phyloP scores from a whole-genome alignment of 2,888 invertebrate species.

The Leptopilina myrica region DNA sequence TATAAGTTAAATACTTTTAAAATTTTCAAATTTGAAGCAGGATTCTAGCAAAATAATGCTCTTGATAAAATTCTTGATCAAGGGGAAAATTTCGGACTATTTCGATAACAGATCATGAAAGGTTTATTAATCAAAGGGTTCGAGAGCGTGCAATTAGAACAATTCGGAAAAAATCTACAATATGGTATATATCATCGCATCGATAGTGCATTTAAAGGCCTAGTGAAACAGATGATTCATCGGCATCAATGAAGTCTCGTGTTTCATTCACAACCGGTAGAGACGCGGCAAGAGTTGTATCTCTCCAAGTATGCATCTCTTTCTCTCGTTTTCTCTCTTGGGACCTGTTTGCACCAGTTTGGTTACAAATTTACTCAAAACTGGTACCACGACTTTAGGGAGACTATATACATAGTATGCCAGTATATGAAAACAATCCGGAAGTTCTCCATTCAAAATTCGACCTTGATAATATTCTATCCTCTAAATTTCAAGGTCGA shows the following conservation, averaged over 20 bases:
- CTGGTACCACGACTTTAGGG: constrained; percentile 17
- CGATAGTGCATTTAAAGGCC: constrained; percentile 4
- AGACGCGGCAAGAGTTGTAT: constrained; percentile 13
- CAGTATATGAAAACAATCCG: constrained; percentile 1
- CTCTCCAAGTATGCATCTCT: constrained; percentile 16
- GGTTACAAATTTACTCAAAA: constrained; percentile 38
- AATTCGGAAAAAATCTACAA: background rate
- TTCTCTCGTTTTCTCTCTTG: background rate
- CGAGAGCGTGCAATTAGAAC: no score
- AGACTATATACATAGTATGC: background rate
- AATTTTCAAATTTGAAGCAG: no score
- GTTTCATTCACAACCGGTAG: constrained; percentile 39
- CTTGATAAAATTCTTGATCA: no score
- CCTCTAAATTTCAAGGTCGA: no score
- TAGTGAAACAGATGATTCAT: constrained; percentile 27
- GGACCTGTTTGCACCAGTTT: constrained; percentile 41
- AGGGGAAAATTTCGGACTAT: no score
- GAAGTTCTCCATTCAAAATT: background rate
- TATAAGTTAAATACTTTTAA: no score
- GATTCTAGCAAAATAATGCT: no score
- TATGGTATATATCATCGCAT: background rate
- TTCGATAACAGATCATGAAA: no score
- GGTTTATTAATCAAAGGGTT: no score
- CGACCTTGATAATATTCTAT: no score
- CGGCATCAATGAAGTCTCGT: constrained; percentile 36